phyloP scores from a whole-genome alignment of 2,888 invertebrate genomes.

The Timema cristinae region DNA sequence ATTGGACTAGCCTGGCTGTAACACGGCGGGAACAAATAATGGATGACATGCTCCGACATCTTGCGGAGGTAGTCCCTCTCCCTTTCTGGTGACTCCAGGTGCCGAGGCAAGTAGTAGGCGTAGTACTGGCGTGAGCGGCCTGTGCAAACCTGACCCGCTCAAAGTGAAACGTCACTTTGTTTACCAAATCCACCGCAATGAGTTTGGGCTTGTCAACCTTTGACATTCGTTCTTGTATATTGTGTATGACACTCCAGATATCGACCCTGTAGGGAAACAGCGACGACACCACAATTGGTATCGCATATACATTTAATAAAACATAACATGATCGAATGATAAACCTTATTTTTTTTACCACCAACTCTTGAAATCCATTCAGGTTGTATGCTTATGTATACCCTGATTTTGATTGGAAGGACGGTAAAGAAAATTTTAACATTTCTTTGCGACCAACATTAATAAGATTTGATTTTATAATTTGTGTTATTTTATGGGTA shows the following conservation, averaged over 20 bases:
- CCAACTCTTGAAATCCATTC: too few relatives aligned
- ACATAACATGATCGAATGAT: too few relatives aligned
- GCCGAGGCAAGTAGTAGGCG: constrained; percentile 65
- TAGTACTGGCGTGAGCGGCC: constrained; percentile 58
- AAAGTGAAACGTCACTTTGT: constrained; percentile 77
- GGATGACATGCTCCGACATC: constrained; percentile 76
- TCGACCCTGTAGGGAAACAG: constrained; percentile 49
- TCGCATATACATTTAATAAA: too few relatives aligned
- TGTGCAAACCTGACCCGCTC: constrained; percentile 76
- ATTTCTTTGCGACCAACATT: too few relatives aligned
- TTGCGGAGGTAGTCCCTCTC: constrained; percentile 78
- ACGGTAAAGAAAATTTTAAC: too few relatives aligned
- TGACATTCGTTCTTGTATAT: constrained; percentile 67
- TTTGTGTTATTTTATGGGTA: too few relatives aligned
- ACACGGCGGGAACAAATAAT: constrained; percentile 74
- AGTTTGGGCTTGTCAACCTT: constrained; percentile 78
- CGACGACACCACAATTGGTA: too few relatives aligned
- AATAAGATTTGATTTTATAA: too few relatives aligned
- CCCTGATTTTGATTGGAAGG: too few relatives aligned
- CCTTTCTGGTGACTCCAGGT: constrained; percentile 65
- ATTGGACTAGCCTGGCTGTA: constrained; percentile 70
- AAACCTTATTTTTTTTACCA: too few relatives aligned
- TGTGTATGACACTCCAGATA: constrained; percentile 74
- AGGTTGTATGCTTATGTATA: too few relatives aligned
- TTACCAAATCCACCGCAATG: constrained; percentile 76